Evolutionary conservation across 2,113 vertebrate genomes (phyloP).

Genomic region (Charadrius vociferus): DNA sequence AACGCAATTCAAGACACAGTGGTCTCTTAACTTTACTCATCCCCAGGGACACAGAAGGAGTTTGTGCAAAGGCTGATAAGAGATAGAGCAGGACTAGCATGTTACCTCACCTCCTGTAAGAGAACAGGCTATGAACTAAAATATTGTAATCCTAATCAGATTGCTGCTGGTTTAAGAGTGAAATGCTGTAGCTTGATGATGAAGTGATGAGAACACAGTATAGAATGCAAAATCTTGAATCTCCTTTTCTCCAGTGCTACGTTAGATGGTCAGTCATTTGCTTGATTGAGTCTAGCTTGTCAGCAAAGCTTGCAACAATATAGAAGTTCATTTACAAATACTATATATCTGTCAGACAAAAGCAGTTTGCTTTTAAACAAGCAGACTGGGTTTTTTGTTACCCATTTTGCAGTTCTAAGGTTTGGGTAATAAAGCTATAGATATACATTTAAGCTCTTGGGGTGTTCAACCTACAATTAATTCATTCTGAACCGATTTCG

Average conservation of each 20-base stretch:
- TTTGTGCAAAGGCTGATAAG: not conserved
- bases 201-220: not conserved
- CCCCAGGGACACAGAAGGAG: not conserved
- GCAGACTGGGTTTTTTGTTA: not conserved
- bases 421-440: not conserved
- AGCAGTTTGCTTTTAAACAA: not conserved
- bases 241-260: not conserved
- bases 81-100: not conserved
- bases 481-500: not conserved
- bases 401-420: not conserved
- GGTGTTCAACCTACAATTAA: not conserved
- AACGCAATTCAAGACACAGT: not conserved
- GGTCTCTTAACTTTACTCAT: not conserved
- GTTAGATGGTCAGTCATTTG: not conserved
- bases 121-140: not conserved
- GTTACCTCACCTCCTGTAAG: not conserved
- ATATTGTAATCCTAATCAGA: not conserved
- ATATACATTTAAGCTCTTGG: not conserved
- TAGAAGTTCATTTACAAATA: not conserved
- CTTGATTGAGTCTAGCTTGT: not conserved
- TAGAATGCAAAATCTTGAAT: not conserved
- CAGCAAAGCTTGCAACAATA: not conserved
- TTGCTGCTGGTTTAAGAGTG: not conserved
- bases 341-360: not conserved
- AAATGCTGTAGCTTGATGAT: not conserved